Evolutionary conservation across 1,140 invertebrate species (phyloP).

Genomic region (Nymphalis io): DNA sequence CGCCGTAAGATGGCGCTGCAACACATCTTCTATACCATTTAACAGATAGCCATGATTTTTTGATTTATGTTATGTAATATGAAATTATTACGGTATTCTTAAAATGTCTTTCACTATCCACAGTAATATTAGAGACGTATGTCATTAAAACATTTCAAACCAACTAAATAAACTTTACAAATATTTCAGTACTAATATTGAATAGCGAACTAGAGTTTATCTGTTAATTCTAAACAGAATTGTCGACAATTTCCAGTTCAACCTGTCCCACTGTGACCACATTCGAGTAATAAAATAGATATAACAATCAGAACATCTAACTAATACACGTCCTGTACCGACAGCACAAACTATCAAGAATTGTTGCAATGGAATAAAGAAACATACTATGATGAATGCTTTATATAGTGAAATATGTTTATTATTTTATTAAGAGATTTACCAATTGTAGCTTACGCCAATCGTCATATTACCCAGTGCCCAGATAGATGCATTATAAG

Average conservation of each 20-base stretch:
- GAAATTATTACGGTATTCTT: no score
- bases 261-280: slow-evolving; percentile 35
- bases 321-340: slow-evolving; percentile 27
- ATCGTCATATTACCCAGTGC: no score
- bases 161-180: not conserved
- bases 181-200: not conserved
- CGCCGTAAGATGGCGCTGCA: no score
- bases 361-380: slow-evolving; percentile 3
- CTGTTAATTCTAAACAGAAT: slow-evolving; percentile 36
- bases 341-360: slow-evolving; percentile 22
- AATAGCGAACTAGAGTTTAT: not conserved
- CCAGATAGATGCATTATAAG: no score
- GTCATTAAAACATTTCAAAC: not conserved
- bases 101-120: not conserved
- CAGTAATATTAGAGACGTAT: not conserved
- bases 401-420: no score
- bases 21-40: no score
- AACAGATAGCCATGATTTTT: no score
- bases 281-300: slow-evolving; percentile 37
- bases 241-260: slow-evolving; percentile 37
- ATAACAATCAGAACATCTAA: slow-evolving; percentile 40
- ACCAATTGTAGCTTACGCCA: no score
- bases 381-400: no score
- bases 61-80: no score
- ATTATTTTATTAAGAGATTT: no score